These are phyloP conservation scores for Pseudorhiza aurosa DNA, from an alignment of 30 jellyfish, hydroid and myxozoan genomes.

Conservation along the genomic window DNA sequence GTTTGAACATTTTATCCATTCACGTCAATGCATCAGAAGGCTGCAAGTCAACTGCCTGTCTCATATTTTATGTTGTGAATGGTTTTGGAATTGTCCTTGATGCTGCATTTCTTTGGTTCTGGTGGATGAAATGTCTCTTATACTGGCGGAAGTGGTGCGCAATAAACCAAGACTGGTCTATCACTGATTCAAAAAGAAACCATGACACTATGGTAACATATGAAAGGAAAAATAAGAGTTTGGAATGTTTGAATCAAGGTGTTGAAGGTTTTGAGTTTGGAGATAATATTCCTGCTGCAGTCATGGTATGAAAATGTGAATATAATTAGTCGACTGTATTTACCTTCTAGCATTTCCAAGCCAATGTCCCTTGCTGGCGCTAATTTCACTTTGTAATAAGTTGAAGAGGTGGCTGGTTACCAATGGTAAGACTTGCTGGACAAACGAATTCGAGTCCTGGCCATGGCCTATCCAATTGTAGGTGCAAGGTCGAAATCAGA, in stretches of 20 bases:
- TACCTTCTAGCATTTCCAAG: too few relatives aligned
- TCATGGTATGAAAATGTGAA: background rate
- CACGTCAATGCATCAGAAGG: constrained; percentile 92
- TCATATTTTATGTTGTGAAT: constrained; percentile 91
- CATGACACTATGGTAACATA: constrained; percentile 10
- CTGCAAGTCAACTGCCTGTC: constrained; percentile 97
- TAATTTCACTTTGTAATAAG: too few relatives aligned
- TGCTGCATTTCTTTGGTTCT: constrained; percentile 94
- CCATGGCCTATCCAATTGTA: too few relatives aligned
- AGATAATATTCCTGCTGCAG: background rate
- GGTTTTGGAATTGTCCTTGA: constrained; percentile 95
- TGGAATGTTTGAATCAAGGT: constrained; percentile 8
- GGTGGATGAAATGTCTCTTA: constrained; percentile 84
- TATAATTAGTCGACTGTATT: too few relatives aligned
- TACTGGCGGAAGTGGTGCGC: constrained; percentile 98
- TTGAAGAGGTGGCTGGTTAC: too few relatives aligned
- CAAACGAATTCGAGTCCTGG: too few relatives aligned
- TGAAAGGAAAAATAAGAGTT: constrained; percentile 14
- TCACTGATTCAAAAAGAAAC: constrained; percentile 38
- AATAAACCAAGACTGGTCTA: constrained; percentile 89
- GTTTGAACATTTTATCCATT: constrained; percentile 81
- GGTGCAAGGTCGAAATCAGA: too few relatives aligned
- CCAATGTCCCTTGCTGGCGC: too few relatives aligned
- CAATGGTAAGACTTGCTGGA: too few relatives aligned
- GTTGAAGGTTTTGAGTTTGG: background rate